Conservation (phyloP, 2,113 vertebrate species). For the Raphicerus campestris region DNA sequence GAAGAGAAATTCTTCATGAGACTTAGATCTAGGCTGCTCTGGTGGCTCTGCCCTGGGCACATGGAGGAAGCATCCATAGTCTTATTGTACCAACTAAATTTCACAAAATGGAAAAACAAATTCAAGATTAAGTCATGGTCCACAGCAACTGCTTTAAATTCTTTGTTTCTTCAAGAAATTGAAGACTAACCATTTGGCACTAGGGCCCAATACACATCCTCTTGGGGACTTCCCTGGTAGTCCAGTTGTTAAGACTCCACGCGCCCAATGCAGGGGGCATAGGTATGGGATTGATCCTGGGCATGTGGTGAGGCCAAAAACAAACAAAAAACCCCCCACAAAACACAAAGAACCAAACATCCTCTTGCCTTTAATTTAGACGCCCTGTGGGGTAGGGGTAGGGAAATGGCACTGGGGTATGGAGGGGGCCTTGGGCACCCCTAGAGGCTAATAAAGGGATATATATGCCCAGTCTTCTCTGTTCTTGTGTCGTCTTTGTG, state of each 20-base stretch:
- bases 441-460: background rate
- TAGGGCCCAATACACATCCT: background rate
- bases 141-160: background rate
- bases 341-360: background rate
- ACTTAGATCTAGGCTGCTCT: background rate
- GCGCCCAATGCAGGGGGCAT: background rate
- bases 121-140: background rate
- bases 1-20: background rate
- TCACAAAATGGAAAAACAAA: background rate
- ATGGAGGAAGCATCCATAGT: background rate
- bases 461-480: background rate
- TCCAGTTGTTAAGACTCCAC: background rate
- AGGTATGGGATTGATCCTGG: background rate
- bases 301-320: background rate
- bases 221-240: background rate
- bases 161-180: background rate
- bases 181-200: background rate
- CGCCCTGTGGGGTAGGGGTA: background rate
- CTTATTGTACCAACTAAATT: background rate
- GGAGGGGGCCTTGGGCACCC: background rate
- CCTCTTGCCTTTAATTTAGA: background rate
- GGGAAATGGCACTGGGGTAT: background rate
- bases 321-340: fast-evolving
- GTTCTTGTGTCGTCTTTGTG: background rate
- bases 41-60: background rate